phyloP scores from a whole-genome alignment of 2,797 vertebrate species.

The Carduelis carduelis region DNA sequence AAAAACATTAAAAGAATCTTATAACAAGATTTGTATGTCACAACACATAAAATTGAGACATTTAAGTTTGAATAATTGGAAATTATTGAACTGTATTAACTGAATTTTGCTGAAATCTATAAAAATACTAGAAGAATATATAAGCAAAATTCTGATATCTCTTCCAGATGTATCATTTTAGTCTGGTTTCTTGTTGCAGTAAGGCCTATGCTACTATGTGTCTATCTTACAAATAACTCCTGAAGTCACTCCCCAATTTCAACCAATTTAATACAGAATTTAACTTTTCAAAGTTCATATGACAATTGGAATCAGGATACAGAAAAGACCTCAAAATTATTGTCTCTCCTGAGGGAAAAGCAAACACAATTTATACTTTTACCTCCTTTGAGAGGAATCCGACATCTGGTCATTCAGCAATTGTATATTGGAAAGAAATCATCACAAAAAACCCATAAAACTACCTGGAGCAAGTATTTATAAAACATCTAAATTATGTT shows the following conservation, averaged over 20 bases:
- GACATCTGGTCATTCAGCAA: background rate
- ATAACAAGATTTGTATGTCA: slow-evolving; percentile 59
- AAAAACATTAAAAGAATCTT: slow-evolving; percentile 58
- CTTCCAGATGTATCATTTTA: slow-evolving; percentile 30
- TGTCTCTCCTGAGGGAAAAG: background rate
- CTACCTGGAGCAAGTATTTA: background rate
- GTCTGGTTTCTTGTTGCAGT: background rate
- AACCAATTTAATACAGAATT: background rate
- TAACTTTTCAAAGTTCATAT: background rate
- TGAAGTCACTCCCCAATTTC: background rate
- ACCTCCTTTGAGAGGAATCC: background rate
- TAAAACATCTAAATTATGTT: background rate
- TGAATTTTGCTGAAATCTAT: slow-evolving; percentile 30
- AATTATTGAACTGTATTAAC: slow-evolving; percentile 26
- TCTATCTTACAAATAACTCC: background rate
- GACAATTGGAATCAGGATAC: background rate
- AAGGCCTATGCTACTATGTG: background rate
- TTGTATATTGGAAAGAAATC: background rate
- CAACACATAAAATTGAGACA: slow-evolving; percentile 58
- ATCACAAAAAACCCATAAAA: background rate
- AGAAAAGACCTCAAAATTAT: background rate
- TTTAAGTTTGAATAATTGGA: slow-evolving; percentile 67
- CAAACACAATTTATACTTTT: background rate
- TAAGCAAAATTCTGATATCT: background rate
- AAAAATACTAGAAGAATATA: background rate